Conservation (phyloP, 2,113 vertebrate genomes). For the Catharus minimus region DNA sequence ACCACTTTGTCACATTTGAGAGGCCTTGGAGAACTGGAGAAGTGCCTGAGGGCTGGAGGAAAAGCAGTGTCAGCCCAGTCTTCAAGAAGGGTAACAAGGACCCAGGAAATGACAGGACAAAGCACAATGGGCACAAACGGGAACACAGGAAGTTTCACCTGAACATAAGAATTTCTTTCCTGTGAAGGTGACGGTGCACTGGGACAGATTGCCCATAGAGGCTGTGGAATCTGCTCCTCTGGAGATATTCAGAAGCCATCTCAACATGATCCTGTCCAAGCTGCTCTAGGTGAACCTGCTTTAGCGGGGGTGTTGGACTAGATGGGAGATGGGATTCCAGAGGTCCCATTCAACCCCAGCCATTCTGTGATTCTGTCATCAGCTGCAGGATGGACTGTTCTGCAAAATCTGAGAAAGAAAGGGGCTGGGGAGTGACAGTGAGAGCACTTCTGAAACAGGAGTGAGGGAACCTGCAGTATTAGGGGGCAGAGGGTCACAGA, state of each 20-base stretch:
- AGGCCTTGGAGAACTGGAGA: neutral
- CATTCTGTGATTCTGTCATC: neutral
- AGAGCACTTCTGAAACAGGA: neutral
- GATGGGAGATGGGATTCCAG: neutral
- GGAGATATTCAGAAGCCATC: neutral
- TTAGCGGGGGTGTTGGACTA: neutral
- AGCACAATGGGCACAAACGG: neutral
- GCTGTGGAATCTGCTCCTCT: neutral
- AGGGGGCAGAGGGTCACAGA: neutral
- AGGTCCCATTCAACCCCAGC: neutral
- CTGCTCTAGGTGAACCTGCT: neutral
- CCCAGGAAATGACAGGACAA: neutral
- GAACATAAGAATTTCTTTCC: neutral
- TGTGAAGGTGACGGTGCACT: accelerated
- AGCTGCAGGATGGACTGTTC: neutral
- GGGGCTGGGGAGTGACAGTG: neutral
- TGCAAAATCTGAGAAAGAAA: neutral
- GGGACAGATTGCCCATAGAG: neutral
- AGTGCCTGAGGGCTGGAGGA: neutral
- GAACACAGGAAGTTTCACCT: neutral
- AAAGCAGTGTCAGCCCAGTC: neutral
- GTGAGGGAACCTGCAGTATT: neutral
- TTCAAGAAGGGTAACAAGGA: neutral
- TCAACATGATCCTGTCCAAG: neutral
- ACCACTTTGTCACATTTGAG: neutral